Base-by-base conservation (phyloP, 2,888 invertebrate genomes). In the Pristionchus japonicus region DNA sequence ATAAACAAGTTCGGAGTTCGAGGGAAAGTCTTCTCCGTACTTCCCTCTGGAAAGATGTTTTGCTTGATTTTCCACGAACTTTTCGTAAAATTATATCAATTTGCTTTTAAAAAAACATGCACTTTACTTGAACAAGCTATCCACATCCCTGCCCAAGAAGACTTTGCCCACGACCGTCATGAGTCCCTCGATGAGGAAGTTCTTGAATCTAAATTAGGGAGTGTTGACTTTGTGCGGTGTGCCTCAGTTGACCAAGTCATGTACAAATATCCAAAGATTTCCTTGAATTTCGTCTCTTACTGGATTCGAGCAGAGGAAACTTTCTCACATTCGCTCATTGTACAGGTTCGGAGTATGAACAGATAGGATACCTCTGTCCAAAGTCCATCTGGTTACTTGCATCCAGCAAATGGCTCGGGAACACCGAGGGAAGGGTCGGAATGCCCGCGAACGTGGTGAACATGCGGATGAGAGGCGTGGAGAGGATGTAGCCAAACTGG, bases 401-500 rank as follows among this genome's bases (percentile, higher is more conserved):
- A 20, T 83, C 82, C 6, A 83, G 34, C 31, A 52, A 27, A 52
- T 43, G 34, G 7, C 52, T 52, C 15, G 82, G 82, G 11, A 52
- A 52, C 11, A 83, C 43, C 17, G 82, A 83, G 23, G 82, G 82
- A 31, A 83, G 82, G 1, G 20, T 34, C 52, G 82, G 82, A 83
- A 83, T 52, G 0, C 82, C 82, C 20, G 34, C 13, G 34, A 52
- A 43, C 2, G 34, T 52, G 20, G 52, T 52, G 52, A 52, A 52
- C 52, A 52, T 52, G 3, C 82, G 82, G 9, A 83, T n/a, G 3
- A 83, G 49, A 1, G 82, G 82, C 1, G 52, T 83, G 52, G 82
- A 83, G 82, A 83, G 49, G 11, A 83, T 52, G 52, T 52, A 83
- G 1, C 82, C 82, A 11, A 49, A 83, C 23, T 83, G 82, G 13